Evolutionary conservation across 2,888 invertebrate species (phyloP).

Genomic region (Ecliptopera silaceata): DNA sequence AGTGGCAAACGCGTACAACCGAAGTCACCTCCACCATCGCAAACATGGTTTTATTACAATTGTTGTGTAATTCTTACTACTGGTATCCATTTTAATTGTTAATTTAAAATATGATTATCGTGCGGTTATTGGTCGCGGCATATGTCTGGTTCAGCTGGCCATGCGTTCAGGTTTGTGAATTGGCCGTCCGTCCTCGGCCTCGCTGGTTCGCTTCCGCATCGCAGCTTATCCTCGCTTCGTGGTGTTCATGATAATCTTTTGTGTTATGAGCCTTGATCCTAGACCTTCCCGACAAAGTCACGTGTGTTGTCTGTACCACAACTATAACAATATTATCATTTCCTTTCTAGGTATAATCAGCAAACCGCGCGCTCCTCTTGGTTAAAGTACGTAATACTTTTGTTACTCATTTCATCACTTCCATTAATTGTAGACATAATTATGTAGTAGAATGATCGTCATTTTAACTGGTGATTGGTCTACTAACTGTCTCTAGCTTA

Average conservation of each 20-base stretch:
- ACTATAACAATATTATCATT: slow-evolving; percentile 68
- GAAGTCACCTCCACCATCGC: slow-evolving; percentile 21
- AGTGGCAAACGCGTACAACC: too few species aligned
- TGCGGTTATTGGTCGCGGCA: slow-evolving; percentile 32
- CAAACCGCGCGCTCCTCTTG: slow-evolving; percentile 80
- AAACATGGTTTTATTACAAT: too few species aligned
- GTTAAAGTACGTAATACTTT: slow-evolving; percentile 78
- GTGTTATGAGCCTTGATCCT: slow-evolving; percentile 73
- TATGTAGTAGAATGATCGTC: slow-evolving; percentile 10
- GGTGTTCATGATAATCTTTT: slow-evolving; percentile 77
- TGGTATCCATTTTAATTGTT: slow-evolving; percentile 19
- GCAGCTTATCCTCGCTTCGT: slow-evolving; percentile 76
- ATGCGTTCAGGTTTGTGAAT: slow-evolving; percentile 70
- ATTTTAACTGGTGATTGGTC: slow-evolving; percentile 22
- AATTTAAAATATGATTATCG: slow-evolving; percentile 17
- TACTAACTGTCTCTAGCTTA: slow-evolving; percentile 3
- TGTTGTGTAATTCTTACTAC: slow-evolving; percentile 23
- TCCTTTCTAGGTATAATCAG: slow-evolving; percentile 82
- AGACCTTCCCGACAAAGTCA: slow-evolving; percentile 67
- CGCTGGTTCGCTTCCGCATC: slow-evolving; percentile 75
- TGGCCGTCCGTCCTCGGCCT: slow-evolving; percentile 78
- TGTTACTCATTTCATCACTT: slow-evolving; percentile 44
- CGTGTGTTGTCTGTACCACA: slow-evolving; percentile 54
- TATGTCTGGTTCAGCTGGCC: slow-evolving; percentile 56
- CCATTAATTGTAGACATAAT: slow-evolving; percentile 31